These are phyloP conservation scores for Synodontis membranacea DNA, from an alignment of 2,113 vertebrate species.

Conservation along the genomic window DNA sequence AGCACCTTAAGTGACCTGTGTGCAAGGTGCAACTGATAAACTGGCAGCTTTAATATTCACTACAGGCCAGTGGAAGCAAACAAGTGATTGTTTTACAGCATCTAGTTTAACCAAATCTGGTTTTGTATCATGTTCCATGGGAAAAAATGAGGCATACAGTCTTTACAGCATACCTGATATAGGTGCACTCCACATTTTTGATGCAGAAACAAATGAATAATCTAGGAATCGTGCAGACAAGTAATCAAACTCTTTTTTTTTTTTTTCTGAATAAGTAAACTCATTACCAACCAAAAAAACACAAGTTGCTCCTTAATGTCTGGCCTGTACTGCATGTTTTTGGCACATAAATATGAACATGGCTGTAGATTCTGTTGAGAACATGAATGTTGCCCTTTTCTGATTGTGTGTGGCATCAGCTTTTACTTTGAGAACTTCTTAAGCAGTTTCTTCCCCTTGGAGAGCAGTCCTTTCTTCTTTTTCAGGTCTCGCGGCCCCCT, in stretches of 20 bases:
- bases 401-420: slow-evolving; percentile 35
- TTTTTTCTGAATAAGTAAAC: neutral
- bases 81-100: neutral
- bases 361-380: slow-evolving; percentile 7
- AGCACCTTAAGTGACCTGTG: neutral
- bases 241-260: neutral
- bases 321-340: slow-evolving; percentile 10
- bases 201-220: neutral
- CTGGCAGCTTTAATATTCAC: neutral
- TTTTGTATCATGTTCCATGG: neutral
- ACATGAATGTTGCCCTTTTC: slow-evolving; percentile 14
- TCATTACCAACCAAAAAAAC: neutral
- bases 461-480: slow-evolving; percentile 98
- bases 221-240: neutral
- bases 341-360: slow-evolving; percentile 34
- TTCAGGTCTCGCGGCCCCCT: slow-evolving; percentile 81
- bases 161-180: neutral
- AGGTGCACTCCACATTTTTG: neutral
- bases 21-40: slow-evolving; percentile 3
- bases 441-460: slow-evolving; percentile 96
- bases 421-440: slow-evolving; percentile 86
- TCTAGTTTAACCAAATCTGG: neutral
- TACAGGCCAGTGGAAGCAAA: slow-evolving; percentile 6
- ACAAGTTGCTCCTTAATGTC: slow-evolving; percentile 4
- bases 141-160: neutral